A percentile compares a stretch with the other conserved stretches of the same genome.
Evolutionary conservation across 2,797 vertebrate genomes (phyloP).

Genomic region (Ptychadena robeensis): DNA sequence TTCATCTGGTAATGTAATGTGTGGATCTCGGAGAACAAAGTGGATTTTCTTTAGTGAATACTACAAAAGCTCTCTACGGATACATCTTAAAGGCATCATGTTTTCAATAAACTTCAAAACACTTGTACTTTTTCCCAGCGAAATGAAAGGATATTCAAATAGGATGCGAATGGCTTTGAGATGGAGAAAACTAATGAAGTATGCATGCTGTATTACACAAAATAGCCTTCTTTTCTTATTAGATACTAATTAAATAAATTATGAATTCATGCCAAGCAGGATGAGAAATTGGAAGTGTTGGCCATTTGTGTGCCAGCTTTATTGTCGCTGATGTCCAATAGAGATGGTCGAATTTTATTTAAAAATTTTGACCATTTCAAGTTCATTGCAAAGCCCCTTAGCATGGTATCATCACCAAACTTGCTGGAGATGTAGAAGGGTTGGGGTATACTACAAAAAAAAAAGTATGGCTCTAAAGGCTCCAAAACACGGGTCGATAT

Average conservation of each 20-base stretch:
- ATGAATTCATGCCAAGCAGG: conserved; percentile 53
- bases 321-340: no score
- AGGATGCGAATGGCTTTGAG: conserved; percentile 55
- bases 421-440: no score
- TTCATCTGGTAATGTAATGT: conserved; percentile 43
- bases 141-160: conserved; percentile 56
- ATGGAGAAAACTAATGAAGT: conserved; percentile 60
- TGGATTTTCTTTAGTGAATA: conserved; percentile 55
- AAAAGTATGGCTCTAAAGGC: no score
- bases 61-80: conserved; percentile 10
- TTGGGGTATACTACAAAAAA: no score
- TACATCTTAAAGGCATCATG: conserved; percentile 54
- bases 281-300: conserved; percentile 37
- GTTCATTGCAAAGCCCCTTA: no score
- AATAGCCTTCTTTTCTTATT: conserved; percentile 54
- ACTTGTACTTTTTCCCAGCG: conserved; percentile 54
- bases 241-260: conserved; percentile 63
- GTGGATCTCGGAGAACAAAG: conserved; percentile 38
- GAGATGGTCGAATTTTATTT: no score
- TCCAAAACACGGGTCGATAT: no score
- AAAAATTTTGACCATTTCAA: no score
- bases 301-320: background rate
- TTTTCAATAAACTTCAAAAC: conserved; percentile 61
- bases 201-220: conserved; percentile 50
- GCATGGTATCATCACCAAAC: no score